Conservation (phyloP, 2,797 vertebrate species). For the Nothura maculosa region DNA sequence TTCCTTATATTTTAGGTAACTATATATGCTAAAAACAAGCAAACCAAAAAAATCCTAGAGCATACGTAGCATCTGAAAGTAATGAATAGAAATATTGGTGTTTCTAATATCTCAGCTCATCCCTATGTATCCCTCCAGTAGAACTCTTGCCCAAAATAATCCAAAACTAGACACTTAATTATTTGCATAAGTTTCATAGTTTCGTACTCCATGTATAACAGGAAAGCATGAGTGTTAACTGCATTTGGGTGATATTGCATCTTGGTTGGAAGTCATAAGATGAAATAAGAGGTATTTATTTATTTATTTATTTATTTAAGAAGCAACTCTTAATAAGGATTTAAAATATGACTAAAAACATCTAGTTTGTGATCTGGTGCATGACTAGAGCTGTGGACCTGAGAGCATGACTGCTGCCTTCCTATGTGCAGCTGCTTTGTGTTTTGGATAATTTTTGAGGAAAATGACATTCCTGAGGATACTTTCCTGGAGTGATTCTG, state of each 20-base stretch:
- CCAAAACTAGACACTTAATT: background rate
- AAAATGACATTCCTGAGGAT: background rate
- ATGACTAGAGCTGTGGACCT: no score
- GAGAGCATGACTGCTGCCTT: accelerated
- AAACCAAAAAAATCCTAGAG: background rate
- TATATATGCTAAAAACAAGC: background rate
- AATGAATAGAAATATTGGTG: background rate
- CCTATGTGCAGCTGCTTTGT: background rate
- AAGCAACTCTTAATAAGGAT: background rate
- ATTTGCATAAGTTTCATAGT: background rate
- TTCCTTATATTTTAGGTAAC: background rate
- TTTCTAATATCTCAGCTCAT: background rate
- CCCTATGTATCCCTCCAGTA: background rate
- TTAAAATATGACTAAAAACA: background rate
- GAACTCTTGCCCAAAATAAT: background rate
- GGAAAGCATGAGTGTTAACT: background rate
- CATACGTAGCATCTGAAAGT: background rate
- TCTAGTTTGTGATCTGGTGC: background rate
- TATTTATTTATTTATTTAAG: background rate
- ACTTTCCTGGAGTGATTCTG: accelerated
- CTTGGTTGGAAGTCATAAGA: background rate
- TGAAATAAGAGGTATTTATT: background rate
- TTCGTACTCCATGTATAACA: background rate
- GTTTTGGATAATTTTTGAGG: background rate
- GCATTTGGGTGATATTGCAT: background rate